Percentiles rank a stretch among this genome's conserved stretches.
Conservation (phyloP, 2,888 invertebrate species). For the Harpalus rubripes region DNA sequence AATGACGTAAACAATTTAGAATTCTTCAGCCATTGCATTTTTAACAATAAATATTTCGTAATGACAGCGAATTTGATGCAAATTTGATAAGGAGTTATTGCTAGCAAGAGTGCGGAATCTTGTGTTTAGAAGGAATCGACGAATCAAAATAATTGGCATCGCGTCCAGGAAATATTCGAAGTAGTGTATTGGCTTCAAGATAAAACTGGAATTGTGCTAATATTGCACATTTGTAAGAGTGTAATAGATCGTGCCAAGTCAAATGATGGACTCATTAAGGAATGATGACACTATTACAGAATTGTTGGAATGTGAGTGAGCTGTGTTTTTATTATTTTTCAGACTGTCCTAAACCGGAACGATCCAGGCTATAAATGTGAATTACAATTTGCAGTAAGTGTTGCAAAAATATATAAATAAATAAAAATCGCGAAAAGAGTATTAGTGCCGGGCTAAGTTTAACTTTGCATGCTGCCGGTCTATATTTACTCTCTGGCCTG, state of each 20-base stretch:
- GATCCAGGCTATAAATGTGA: constrained; percentile 55
- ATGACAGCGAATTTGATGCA: constrained; percentile 36
- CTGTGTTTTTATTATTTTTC: constrained; percentile 36
- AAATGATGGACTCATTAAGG: constrained; percentile 15
- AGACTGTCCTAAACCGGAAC: constrained; percentile 49
- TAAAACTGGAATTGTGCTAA: constrained; percentile 27
- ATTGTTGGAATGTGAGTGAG: constrained; percentile 22
- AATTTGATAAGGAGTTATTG: constrained; percentile 16
- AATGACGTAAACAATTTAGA: constrained; percentile 65
- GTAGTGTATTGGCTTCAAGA: constrained; percentile 17
- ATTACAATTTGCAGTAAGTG: constrained; percentile 51
- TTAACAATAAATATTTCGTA: constrained; percentile 55
- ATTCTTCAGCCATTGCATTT: constrained; percentile 56
- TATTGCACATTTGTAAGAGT: constrained; percentile 18
- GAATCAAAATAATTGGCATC: not conserved
- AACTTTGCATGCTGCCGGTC: constrained; percentile 42
- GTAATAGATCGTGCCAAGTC: not conserved
- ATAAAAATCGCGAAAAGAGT: constrained; percentile 56
- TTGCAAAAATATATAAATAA: constrained; percentile 54
- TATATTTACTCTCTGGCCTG: constrained; percentile 61
- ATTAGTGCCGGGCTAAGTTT: constrained; percentile 54
- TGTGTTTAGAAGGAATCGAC: not conserved
- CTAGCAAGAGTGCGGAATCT: not conserved
- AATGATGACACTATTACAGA: constrained; percentile 38
- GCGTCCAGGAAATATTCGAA: constrained; percentile 9